Base-by-base conservation (phyloP, 2,888 invertebrate genomes). In the Schrankia costaestrigalis region DNA sequence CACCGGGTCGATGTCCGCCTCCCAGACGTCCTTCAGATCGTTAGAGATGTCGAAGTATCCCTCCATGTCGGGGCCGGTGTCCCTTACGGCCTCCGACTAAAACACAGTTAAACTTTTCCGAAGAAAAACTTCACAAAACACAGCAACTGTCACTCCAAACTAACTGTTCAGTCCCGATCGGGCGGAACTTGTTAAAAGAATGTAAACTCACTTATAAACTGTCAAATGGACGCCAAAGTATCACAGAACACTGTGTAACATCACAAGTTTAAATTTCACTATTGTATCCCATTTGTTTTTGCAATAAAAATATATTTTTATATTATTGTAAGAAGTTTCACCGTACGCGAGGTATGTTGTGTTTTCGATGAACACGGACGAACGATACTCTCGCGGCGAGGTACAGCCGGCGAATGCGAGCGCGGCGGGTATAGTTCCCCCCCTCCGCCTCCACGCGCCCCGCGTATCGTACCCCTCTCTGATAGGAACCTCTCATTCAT, bases 1-100 rank as follows among this genome's bases (percentile, higher is more conserved):
- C 80, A 94, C 94, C 92, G 94, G 92, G 89, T 94, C 94, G 73
- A 94, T 90, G 87, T 94, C 94, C 63, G 93, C 91, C 77, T 94
- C 94, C 94, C 94, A 94, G 68, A 94, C 90, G 81, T 94, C 94
- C 89, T 92, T 93, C 69, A 94, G 89, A 82, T 93, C 92, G 46
- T 90, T 89, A 64, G 90, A 91, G 75, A 92, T 91, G 83, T 94
- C 94, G 86, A 93, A 94, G 85, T 93, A 93, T 63, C 90, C 89
- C 85, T 93, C 93, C 93, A 93, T 93, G 80, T 79, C 74, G 84
- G 79, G 80, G 80, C 80, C 75, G 78, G 71, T 58, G 56, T 47
- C 51, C 61, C 49, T 58, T 55, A 63, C 76, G 74, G 75, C 78
- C 74, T 74, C 78, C 81, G 78, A 76, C 78, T 58, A 56, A 66